These are phyloP conservation scores for Plotosus lineatus DNA, from an alignment of 2,113 vertebrate genomes.

Conservation along the genomic window DNA sequence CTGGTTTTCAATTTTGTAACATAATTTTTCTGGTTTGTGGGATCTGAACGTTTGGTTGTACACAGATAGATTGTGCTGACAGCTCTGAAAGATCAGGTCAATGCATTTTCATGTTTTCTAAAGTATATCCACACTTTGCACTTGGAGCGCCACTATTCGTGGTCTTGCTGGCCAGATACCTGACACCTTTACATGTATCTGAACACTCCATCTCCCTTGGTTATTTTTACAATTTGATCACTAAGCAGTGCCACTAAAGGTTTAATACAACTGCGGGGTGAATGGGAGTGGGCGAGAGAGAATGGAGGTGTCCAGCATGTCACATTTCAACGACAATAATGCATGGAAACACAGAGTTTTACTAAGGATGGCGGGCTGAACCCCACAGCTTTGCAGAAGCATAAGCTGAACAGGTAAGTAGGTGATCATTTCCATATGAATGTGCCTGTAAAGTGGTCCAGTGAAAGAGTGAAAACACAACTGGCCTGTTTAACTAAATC, in stretches of 20 bases:
- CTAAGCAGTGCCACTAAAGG: neutral
- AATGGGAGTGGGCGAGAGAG: slow-evolving; percentile 22
- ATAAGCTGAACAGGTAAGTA: slow-evolving; percentile 51
- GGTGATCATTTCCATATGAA: slow-evolving; percentile 56
- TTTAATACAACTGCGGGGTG: neutral
- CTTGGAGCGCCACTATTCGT: no score
- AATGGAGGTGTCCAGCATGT: slow-evolving; percentile 14
- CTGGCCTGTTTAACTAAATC: slow-evolving; percentile 53
- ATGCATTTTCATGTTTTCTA: no score
- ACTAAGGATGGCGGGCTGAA: slow-evolving; percentile 14
- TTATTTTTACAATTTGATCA: neutral
- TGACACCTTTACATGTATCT: neutral
- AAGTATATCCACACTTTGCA: no score
- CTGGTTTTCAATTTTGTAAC: no score
- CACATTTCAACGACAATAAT: slow-evolving; percentile 29
- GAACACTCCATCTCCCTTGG: neutral
- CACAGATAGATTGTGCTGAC: no score
- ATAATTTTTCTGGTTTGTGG: no score
- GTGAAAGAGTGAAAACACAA: slow-evolving; percentile 43
- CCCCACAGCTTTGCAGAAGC: slow-evolving; percentile 30
- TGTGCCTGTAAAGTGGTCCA: slow-evolving; percentile 48
- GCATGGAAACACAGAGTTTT: slow-evolving; percentile 26
- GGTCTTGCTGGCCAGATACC: neutral
- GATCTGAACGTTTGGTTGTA: no score
- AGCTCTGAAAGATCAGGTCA: no score